These are phyloP conservation scores for Trichogramma evanescens DNA, from an alignment of 2,888 invertebrate species.

Conservation along the genomic window DNA sequence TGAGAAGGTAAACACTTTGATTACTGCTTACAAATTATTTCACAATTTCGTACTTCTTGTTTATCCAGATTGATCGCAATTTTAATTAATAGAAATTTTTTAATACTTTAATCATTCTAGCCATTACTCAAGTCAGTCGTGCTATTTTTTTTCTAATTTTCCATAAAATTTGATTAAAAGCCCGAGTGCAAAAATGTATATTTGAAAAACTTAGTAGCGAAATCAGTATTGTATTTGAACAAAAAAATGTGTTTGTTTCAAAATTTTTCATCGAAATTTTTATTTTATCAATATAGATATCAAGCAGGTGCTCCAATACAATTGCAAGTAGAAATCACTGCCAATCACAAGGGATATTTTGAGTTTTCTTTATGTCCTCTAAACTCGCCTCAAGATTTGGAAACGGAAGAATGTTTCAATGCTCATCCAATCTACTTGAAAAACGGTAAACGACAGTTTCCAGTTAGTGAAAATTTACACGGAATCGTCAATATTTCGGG, in stretches of 20 bases:
- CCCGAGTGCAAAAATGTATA: too few species aligned
- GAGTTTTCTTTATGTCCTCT: slow-evolving; percentile 51
- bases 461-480: slow-evolving; percentile 23
- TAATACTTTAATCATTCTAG: neutral
- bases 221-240: neutral
- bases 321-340: slow-evolving; percentile 44
- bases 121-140: neutral
- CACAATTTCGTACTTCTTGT: neutral
- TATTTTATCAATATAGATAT: slow-evolving; percentile 32
- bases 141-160: neutral
- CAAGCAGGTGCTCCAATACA: slow-evolving; percentile 31
- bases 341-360: slow-evolving; percentile 51
- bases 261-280: neutral
- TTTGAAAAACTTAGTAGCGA: neutral
- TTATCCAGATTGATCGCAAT: neutral
- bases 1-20: slow-evolving; percentile 38
- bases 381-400: slow-evolving; percentile 39
- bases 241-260: neutral
- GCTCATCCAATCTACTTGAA: slow-evolving; percentile 40
- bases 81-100: neutral
- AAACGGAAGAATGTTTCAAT: slow-evolving; percentile 52
- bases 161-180: neutral
- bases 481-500: slow-evolving; percentile 33
- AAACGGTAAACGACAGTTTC: slow-evolving; percentile 36
- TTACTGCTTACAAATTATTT: neutral